Percentiles rank a stretch among this genome's conserved stretches.
phyloP scores from a whole-genome alignment of 2,113 vertebrate species.

The Chlorocebus sabaeus region DNA sequence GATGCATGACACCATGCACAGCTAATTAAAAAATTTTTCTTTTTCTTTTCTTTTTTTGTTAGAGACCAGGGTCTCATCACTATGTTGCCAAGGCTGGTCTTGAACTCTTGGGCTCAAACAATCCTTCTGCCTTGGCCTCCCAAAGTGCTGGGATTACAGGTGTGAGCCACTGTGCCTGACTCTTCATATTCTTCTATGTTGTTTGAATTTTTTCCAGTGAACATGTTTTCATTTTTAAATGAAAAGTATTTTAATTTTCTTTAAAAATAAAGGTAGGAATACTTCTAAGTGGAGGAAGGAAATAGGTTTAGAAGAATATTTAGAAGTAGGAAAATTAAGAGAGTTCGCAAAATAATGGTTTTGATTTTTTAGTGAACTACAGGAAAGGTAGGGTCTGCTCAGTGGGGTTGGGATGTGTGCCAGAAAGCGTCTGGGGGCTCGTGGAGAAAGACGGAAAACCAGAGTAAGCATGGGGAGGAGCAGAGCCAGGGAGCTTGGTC shows the following conservation, averaged over 20 bases:
- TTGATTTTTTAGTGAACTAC: background rate
- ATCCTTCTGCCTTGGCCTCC: background rate
- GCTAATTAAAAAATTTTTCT: background rate
- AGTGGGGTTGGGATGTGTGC: background rate
- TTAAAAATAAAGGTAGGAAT: background rate
- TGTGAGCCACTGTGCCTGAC: too few relatives aligned
- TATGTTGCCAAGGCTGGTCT: background rate
- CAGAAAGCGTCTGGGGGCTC: background rate
- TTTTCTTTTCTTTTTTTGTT: background rate
- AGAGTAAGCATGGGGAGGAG: background rate
- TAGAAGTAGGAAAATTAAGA: background rate
- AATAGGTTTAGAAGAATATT: background rate
- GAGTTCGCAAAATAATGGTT: background rate
- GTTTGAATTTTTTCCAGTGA: background rate
- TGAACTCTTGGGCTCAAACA: background rate
- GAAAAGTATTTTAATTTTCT: constrained; percentile 11
- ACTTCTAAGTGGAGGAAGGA: background rate
- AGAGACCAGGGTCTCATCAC: background rate
- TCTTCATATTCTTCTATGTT: background rate
- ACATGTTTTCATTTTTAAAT: background rate
- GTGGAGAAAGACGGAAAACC: background rate
- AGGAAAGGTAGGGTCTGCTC: background rate
- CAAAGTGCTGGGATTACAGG: background rate
- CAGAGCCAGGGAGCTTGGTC: accelerated
- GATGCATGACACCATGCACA: background rate